A percentile compares a stretch with the other conserved stretches of the same genome.
Evolutionary conservation across 2,113 vertebrate genomes (phyloP).

Genomic region (Holacanthus passer): DNA sequence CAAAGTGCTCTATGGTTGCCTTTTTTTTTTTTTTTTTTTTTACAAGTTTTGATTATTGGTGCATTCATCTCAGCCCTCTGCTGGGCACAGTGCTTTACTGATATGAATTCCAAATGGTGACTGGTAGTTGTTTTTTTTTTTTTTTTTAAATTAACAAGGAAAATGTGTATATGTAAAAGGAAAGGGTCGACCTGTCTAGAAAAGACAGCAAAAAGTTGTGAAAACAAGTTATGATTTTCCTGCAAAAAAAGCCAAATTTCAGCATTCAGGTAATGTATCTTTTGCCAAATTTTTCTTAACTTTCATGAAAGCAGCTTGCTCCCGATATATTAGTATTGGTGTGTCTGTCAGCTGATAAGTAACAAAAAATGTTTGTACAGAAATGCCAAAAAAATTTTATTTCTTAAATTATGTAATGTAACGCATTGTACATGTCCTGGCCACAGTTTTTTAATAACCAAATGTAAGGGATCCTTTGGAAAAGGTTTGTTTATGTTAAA

Average conservation of each 20-base stretch:
- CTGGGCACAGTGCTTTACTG: slow-evolving; percentile 24
- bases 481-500: background rate
- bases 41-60: slow-evolving; percentile 16
- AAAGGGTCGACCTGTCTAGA: background rate
- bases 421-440: background rate
- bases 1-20: slow-evolving; percentile 18
- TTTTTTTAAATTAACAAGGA: background rate
- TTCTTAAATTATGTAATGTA: background rate
- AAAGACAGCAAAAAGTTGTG: slow-evolving; percentile 4
- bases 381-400: slow-evolving; percentile 21
- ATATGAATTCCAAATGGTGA: slow-evolving; percentile 22
- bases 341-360: background rate
- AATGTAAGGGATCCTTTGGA: background rate
- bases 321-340: background rate
- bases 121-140: background rate
- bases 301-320: background rate
- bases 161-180: background rate
- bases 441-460: background rate
- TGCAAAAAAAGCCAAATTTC: background rate
- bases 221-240: background rate
- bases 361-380: background rate
- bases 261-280: background rate
- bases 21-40: no score
- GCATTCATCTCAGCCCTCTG: slow-evolving; percentile 37
- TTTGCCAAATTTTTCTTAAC: background rate